Conservation (phyloP, 2,113 vertebrate species). For the Rhinopomastus cyanomelas region DNA sequence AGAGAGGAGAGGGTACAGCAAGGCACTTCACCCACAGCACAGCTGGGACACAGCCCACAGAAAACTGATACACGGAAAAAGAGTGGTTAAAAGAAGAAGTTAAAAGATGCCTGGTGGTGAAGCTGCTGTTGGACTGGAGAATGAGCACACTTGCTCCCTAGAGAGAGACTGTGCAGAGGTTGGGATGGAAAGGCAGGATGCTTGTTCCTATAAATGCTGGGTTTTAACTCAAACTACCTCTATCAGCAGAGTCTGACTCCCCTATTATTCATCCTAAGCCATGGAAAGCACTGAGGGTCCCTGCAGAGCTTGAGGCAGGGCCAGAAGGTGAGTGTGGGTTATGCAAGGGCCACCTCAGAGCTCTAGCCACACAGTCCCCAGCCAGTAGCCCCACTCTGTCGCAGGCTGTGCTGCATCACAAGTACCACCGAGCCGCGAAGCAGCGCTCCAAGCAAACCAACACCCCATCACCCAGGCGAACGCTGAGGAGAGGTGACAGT, state of each 20-base stretch:
- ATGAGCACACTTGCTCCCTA: background rate
- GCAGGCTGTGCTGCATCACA: background rate
- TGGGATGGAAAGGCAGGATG: background rate
- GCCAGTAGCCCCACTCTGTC: background rate
- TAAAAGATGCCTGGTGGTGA: background rate
- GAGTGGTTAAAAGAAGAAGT: no score
- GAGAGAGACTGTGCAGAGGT: background rate
- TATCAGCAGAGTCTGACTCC: background rate
- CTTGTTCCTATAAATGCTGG: background rate
- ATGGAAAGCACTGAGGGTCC: background rate
- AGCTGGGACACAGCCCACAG: background rate
- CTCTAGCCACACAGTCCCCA: accelerated
- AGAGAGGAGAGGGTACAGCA: background rate
- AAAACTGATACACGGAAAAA: no score
- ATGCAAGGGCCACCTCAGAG: background rate
- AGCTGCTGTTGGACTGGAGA: background rate
- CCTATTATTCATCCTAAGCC: background rate
- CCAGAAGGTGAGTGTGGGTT: background rate
- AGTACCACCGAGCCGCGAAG: slow-evolving; percentile 14
- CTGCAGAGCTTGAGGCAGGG: background rate
- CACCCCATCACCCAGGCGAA: slow-evolving; percentile 9
- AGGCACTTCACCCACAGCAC: background rate
- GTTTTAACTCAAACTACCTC: background rate
- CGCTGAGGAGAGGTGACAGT: slow-evolving; percentile 25
- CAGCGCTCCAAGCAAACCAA: background rate